Evolutionary conservation across 1,140 invertebrate genomes (phyloP).

Genomic region (Contarinia nasturtii): DNA sequence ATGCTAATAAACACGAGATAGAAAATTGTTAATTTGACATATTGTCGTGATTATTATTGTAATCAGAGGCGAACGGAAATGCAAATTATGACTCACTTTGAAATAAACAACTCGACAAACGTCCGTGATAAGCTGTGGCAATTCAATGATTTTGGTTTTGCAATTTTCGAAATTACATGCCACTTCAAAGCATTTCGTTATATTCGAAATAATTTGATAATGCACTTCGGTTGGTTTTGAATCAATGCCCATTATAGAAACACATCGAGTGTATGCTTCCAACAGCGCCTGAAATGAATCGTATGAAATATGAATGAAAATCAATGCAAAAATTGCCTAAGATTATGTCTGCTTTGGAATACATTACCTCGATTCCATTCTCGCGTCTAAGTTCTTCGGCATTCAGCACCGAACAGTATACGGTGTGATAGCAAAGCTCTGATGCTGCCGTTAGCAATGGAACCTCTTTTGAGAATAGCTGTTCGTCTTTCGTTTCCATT

Average conservation of each 20-base stretch:
- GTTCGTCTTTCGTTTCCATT: slow-evolving; percentile 82
- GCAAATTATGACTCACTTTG: slow-evolving; percentile 36
- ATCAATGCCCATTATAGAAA: slow-evolving; percentile 65
- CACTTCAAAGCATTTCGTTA: slow-evolving; percentile 81
- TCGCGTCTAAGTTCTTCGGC: slow-evolving; percentile 92
- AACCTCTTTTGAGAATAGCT: slow-evolving; percentile 76
- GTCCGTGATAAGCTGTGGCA: slow-evolving; percentile 72
- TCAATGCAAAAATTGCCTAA: neutral
- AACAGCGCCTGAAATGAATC: slow-evolving; percentile 41
- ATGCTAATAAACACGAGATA: slow-evolving; percentile 7
- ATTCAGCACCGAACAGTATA: slow-evolving; percentile 91
- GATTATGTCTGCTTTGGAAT: neutral
- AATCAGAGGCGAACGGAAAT: neutral
- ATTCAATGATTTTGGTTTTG: slow-evolving; percentile 67
- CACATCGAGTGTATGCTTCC: slow-evolving; percentile 79
- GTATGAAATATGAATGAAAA: neutral
- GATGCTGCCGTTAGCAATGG: slow-evolving; percentile 76
- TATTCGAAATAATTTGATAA: slow-evolving; percentile 84
- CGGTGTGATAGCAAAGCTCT: slow-evolving; percentile 90
- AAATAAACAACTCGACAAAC: slow-evolving; percentile 78
- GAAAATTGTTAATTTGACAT: no score
- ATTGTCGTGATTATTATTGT: neutral
- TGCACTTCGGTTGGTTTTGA: slow-evolving; percentile 61
- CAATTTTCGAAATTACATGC: slow-evolving; percentile 87
- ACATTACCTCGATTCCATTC: slow-evolving; percentile 66